Evolutionary conservation across 2,113 vertebrate genomes (phyloP).

Genomic region (Alethe castanea): DNA sequence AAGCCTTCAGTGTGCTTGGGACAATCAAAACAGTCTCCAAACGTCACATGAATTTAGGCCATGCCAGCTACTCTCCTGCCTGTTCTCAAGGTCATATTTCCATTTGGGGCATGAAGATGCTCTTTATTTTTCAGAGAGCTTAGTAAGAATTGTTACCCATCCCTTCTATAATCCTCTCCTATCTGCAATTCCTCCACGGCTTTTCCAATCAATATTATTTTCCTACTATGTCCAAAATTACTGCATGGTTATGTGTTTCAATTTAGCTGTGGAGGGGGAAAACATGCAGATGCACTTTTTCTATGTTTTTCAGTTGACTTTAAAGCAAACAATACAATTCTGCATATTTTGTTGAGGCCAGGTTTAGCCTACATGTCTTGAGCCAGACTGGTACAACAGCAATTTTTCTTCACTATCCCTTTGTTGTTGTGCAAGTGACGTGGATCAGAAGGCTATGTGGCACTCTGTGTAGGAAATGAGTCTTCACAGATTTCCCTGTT

Average conservation of each 20-base stretch:
- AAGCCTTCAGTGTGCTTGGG: background rate
- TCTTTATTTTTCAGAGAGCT: background rate
- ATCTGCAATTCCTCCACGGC: background rate
- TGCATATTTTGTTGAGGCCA: background rate
- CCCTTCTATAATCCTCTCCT: background rate
- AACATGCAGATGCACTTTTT: background rate
- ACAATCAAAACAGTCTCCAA: background rate
- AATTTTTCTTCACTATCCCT: background rate
- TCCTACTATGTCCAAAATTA: background rate
- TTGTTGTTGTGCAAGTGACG: background rate
- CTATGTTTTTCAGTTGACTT: background rate
- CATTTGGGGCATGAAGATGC: accelerated
- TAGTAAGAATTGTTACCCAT: background rate
- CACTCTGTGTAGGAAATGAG: background rate
- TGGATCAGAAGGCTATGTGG: background rate
- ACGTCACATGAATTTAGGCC: background rate
- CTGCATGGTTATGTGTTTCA: background rate
- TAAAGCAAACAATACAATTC: background rate
- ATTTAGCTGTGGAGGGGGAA: background rate
- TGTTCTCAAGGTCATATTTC: background rate
- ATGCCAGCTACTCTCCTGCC: background rate
- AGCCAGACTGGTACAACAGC: background rate
- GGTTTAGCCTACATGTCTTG: background rate
- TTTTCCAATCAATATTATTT: background rate
- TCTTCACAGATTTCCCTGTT: background rate